Evolutionary conservation across 2,797 vertebrate genomes (phyloP), one percentile per base, ranked within the genome.

Genomic region (Hypotaenidia philippensis): DNA sequence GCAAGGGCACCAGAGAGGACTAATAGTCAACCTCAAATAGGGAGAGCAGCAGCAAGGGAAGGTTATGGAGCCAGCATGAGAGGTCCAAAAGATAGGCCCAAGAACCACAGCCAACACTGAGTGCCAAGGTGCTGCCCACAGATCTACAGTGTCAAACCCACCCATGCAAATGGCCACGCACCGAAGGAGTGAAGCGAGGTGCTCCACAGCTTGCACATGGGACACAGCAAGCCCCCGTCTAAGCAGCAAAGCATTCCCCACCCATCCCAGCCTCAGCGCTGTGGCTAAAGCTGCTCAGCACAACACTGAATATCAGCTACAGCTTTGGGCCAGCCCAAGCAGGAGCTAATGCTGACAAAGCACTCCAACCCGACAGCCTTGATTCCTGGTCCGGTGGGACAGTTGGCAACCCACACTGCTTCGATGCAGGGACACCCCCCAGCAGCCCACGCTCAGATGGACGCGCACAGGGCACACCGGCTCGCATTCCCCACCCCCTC

Each of bases 401-500:
- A 60, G 91, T 38, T n/a, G 55, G 95, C 57, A 89, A 71, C 89
- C 93, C 36, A 7, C 93, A 68, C 55, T 65, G 88, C 96, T 75
- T 78, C 61, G 60, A 89, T 5, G 2, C 86, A 41, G 93, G 83
- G 41, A 41, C 41, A 83, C 74, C 77, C 66, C 3, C 5, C 5
- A 45, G 61, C 87, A 84, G 89, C 79, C 71, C 4, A 0, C 7
- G n/a, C 93, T 94, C 84, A 4, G 60, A 91, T 14, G 56, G 95
- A 93, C 79, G 87, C 86, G 65, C 63, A 50, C 0, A 3, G 95
- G 95, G 92, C 88, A 87, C 20, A 5, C 84, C 23, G 66, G 57
- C 83, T 88, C 2, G 0, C 4, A 1, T 5, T 70, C 92, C 94
- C 92, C 74, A 89, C 96, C 97, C 96, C 97, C 96, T 93, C 41